A percentile compares a stretch with the other conserved stretches of the same genome.
These are phyloP conservation scores for Limosa lapponica DNA, from an alignment of 2,797 vertebrate species.

Conservation along the genomic window DNA sequence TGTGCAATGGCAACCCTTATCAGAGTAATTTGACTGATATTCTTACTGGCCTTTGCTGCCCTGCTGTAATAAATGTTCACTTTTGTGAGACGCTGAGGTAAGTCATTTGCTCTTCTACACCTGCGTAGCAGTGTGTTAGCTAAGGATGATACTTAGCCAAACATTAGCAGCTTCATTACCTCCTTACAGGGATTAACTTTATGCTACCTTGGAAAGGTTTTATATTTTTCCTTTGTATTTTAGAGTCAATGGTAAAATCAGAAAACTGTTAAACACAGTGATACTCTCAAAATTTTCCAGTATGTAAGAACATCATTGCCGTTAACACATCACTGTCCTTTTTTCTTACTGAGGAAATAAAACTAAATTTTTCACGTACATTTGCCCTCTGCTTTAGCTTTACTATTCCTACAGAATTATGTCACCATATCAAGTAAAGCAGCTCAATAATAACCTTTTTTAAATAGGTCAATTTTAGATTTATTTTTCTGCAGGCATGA, in stretches of 20 bases:
- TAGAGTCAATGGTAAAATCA: background rate
- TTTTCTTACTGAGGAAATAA: constrained; percentile 16
- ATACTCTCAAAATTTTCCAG: background rate
- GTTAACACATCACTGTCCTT: background rate
- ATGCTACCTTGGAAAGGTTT: background rate
- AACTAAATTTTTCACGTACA: constrained; percentile 30
- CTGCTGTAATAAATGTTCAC: background rate
- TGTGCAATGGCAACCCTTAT: background rate
- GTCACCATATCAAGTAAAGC: constrained; percentile 10
- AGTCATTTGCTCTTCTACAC: background rate
- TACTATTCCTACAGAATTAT: constrained; percentile 20
- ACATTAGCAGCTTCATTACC: constrained; percentile 3
- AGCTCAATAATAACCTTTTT: constrained; percentile 44
- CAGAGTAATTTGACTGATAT: background rate
- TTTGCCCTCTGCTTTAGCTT: constrained; percentile 36
- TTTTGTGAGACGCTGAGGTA: background rate
- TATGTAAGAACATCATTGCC: background rate
- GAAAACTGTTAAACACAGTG: background rate
- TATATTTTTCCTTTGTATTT: background rate
- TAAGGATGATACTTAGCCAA: background rate
- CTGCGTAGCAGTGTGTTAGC: background rate
- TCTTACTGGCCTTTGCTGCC: background rate
- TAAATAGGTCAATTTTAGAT: constrained; percentile 53
- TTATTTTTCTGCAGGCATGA: constrained; percentile 14
- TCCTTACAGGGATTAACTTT: background rate